Evolutionary conservation across 2,888 invertebrate genomes (phyloP).

Genomic region (Cybosia mesomella): DNA sequence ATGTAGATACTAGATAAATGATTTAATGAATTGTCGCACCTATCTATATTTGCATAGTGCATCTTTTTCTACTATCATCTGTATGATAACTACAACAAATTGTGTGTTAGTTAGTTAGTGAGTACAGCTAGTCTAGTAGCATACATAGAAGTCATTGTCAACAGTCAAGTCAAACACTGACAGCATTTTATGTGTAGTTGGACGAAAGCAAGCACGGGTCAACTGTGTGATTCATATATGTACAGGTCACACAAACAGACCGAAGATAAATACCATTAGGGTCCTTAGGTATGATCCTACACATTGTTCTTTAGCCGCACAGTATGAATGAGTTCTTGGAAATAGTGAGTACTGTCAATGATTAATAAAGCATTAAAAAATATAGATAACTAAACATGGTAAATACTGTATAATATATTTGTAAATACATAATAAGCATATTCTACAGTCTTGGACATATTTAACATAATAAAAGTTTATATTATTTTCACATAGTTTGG

Average conservation of each 20-base stretch:
- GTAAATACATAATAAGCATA: neutral
- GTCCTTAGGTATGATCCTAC: conserved; percentile 83
- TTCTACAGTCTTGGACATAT: neutral
- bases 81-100: neutral
- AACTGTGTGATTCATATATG: conserved; percentile 36
- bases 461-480: neutral
- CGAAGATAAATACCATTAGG: conserved; percentile 81
- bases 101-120: too few relatives aligned
- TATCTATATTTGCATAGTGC: neutral
- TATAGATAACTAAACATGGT: neutral
- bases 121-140: neutral
- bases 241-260: conserved; percentile 41
- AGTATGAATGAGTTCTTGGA: conserved; percentile 83
- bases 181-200: conserved; percentile 31
- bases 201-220: conserved; percentile 36
- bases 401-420: too few relatives aligned
- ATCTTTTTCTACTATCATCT: neutral
- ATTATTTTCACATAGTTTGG: neutral
- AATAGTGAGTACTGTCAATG: conserved; percentile 80
- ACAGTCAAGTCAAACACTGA: too few relatives aligned
- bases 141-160: conserved; percentile 38
- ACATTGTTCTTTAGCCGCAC: conserved; percentile 81
- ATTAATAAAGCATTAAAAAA: conserved; percentile 46
- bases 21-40: neutral
- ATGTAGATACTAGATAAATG: too few relatives aligned